Evolutionary conservation across 2,113 vertebrate genomes (phyloP).

Genomic region (Colinus virginianus): DNA sequence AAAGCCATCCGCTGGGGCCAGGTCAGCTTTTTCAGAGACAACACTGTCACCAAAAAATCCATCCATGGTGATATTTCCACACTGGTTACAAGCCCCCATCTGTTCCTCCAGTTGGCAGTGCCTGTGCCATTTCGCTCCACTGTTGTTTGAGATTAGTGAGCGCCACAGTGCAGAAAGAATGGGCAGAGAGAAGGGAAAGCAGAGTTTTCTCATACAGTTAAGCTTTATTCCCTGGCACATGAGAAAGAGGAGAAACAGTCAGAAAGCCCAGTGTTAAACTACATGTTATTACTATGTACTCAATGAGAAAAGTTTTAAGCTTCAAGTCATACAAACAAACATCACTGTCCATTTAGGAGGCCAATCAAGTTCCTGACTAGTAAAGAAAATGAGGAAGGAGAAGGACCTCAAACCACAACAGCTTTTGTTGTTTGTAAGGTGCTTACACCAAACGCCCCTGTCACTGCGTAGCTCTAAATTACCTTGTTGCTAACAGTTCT

Average conservation of each 20-base stretch:
- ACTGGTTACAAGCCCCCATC: background rate
- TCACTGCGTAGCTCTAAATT: background rate
- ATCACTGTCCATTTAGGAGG: background rate
- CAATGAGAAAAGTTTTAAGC: background rate
- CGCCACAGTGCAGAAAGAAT: rapidly evolving
- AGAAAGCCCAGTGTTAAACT: background rate
- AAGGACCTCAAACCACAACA: background rate
- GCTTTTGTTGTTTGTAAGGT: background rate
- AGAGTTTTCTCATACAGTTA: background rate
- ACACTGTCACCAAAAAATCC: background rate
- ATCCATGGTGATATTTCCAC: rapidly evolving
- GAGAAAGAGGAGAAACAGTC: background rate
- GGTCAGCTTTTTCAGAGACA: background rate
- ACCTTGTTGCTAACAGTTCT: background rate
- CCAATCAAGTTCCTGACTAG: background rate
- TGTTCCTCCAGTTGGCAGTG: background rate
- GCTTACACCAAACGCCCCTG: background rate
- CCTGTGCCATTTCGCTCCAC: background rate
- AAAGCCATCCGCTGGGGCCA: background rate
- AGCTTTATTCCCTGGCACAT: background rate
- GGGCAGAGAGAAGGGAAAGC: background rate
- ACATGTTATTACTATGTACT: background rate
- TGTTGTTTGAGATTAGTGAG: background rate
- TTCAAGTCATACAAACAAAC: background rate
- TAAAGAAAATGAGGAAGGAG: background rate